Conservation (phyloP, 1,140 invertebrate species). For the Rhagoletis pomonella region DNA sequence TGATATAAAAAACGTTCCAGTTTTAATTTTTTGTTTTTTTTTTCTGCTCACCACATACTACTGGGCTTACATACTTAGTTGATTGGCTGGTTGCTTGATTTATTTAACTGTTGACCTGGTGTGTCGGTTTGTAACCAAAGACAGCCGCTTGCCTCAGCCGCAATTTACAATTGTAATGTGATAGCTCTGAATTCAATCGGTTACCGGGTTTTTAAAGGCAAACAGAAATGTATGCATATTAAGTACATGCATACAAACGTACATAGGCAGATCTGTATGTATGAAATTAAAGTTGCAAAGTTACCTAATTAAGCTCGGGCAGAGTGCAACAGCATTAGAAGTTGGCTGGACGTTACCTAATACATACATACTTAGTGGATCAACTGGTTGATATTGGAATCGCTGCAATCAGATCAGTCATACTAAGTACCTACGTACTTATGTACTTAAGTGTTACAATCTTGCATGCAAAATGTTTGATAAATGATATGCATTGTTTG, state of each 20-base stretch:
- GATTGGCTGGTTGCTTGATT: constrained; percentile 16
- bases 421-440: too few relatives aligned
- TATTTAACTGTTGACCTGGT: constrained; percentile 35
- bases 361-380: background rate
- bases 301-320: background rate
- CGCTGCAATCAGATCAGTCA: too few relatives aligned
- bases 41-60: background rate
- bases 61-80: background rate
- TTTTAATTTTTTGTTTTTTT: background rate
- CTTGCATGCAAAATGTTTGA: background rate
- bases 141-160: constrained; percentile 35
- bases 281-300: background rate
- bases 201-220: constrained; percentile 34
- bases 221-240: background rate
- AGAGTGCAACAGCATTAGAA: background rate
- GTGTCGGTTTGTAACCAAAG: background rate
- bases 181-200: constrained; percentile 46
- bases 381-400: too few relatives aligned
- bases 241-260: background rate
- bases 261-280: background rate
- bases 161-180: constrained; percentile 42
- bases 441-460: background rate
- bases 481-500: constrained; percentile 21
- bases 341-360: background rate
- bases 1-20: constrained; percentile 34